Base-by-base conservation (phyloP, 2,113 vertebrate species). In the Zootoca vivipara region DNA sequence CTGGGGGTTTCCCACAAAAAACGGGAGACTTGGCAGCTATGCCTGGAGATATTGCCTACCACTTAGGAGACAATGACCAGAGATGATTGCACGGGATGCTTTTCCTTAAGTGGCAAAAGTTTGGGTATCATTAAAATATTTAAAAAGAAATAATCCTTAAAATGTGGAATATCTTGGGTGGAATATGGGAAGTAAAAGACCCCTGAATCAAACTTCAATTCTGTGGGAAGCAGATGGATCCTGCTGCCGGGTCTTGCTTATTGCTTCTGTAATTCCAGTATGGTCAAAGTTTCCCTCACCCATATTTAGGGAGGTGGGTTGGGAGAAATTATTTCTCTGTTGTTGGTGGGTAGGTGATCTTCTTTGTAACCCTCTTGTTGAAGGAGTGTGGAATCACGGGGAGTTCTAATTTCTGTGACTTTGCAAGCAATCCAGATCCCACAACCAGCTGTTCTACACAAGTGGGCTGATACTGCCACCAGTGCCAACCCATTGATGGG, bases 221-320 rank as follows among this genome's bases (percentile, higher is more conserved):
- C 81, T 88, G 78, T 46, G 75, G 85, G 90, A 95, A 91, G 88
- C 52, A 87, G 90, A 78, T 40, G 81, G 85, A 92, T 93, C 94
- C 95, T 96, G 92, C 95, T 91, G 89, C 82, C n/a, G 85, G 92
- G 85, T 89, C 94, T 95, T 94, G 92, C 86, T 94, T 89, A 26
- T 64, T 91, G 91, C 93, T 85, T 92, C 93, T 94, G 80, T 91
- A 91, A 35, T 79, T 90, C 89, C 94, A 84, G 78, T 92, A 74
- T 4, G 70, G 93, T 96, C 94, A 93, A 92, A 94, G 93, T 94
- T 96, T 96, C 88, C 88, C 92, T 94, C 83, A 90, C 95, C 92
- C 81, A 87, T 56, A 1, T 90, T 70, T 91, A 90, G 91, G 87
- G 87, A 87, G 88, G 88, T 78, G 85, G 38, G 73, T 35, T 73